phyloP scores from a whole-genome alignment of 2,797 vertebrate genomes.

The Melanotaenia parkinsoni region DNA sequence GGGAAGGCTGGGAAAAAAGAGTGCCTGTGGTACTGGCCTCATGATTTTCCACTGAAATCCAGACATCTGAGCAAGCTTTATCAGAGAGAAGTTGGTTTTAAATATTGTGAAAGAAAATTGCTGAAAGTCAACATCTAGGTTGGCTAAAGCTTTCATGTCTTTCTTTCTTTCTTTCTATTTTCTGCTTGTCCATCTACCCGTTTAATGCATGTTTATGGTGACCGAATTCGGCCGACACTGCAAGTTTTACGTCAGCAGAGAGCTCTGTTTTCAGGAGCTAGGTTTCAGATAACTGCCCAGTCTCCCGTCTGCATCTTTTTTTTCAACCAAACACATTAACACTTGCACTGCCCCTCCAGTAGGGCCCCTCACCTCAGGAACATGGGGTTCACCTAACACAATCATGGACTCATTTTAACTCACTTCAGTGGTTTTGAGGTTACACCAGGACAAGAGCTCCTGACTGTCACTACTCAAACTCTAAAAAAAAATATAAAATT shows the following conservation, averaged over 20 bases:
- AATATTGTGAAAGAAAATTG: conserved; percentile 25
- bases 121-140: conserved; percentile 13
- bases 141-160: neutral
- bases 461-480: conserved; percentile 33
- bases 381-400: conserved; percentile 15
- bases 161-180: neutral
- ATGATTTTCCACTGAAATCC: conserved; percentile 70
- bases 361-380: conserved; percentile 29
- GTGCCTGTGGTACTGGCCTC: conserved; percentile 52
- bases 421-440: conserved; percentile 35
- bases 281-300: conserved; percentile 56
- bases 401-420: conserved; percentile 47
- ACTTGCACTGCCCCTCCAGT: conserved; percentile 21
- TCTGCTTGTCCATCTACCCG: conserved; percentile 8
- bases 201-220: conserved; percentile 12
- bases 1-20: conserved; percentile 57
- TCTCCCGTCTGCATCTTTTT: conserved; percentile 6
- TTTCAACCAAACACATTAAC: conserved; percentile 62
- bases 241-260: conserved; percentile 40
- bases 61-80: conserved; percentile 76
- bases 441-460: conserved; percentile 38
- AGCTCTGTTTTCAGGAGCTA: conserved; percentile 56
- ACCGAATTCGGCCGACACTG: conserved; percentile 36
- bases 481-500: neutral
- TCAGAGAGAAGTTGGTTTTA: conserved; percentile 62